Conservation (phyloP, 2,113 vertebrate species). For the Chaetodon auriga region DNA sequence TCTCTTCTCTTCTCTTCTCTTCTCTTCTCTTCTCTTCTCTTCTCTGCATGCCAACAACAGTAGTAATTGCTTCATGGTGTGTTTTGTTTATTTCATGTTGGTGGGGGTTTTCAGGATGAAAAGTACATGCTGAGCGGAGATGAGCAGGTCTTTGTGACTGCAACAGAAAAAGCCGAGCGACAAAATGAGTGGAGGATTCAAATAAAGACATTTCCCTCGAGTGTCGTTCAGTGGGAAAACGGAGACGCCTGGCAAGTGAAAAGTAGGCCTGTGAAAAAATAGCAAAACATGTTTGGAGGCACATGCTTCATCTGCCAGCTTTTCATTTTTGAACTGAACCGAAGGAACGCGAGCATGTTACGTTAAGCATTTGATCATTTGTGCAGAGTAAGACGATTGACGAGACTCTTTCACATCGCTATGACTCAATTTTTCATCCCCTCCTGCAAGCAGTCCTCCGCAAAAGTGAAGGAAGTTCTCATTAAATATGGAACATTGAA, state of each 20-base stretch:
- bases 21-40: conserved; percentile 9
- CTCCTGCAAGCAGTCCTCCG: not conserved
- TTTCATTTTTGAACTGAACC: conserved; percentile 32
- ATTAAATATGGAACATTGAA: not conserved
- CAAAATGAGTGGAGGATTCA: conserved; percentile 33
- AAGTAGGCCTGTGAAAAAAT: not conserved
- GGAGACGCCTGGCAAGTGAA: conserved; percentile 9
- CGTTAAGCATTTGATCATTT: conserved; percentile 23
- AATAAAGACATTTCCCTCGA: conserved; percentile 29
- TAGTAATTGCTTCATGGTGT: conserved; percentile 63
- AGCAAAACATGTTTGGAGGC: conserved; percentile 29
- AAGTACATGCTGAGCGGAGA: conserved; percentile 48
- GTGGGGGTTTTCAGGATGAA: conserved; percentile 39
- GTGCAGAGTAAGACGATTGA: not conserved
- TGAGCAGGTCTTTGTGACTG: conserved; percentile 26
- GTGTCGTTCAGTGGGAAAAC: conserved; percentile 19
- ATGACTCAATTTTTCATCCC: conserved; percentile 2
- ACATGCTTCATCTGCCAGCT: conserved; percentile 22
- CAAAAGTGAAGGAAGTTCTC: not conserved
- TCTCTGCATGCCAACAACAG: conserved; percentile 35
- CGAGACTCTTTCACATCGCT: conserved; percentile 12
- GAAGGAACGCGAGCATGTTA: conserved; percentile 34
- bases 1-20: conserved; percentile 5
- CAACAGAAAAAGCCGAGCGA: not conserved
- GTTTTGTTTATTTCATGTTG: conserved; percentile 43